Base-by-base conservation (phyloP, 2,797 vertebrate species). In the Alfaro cultratus region DNA sequence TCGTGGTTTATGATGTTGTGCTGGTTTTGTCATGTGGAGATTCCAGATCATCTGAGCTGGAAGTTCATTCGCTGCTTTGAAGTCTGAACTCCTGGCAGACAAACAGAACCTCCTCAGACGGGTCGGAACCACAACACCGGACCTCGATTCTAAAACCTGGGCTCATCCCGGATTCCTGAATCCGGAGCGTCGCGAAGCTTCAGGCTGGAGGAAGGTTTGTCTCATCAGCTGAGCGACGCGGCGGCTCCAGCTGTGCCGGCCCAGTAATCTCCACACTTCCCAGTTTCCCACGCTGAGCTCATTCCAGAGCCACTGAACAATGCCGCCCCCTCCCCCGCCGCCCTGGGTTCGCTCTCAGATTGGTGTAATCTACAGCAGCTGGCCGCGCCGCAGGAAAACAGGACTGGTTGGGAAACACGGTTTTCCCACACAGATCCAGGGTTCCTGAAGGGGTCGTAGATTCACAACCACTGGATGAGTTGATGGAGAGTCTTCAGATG, bases 361-460 rank as follows among this genome's bases (percentile, higher is more conserved):
- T 84, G 87, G 90, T 94, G 84, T 94, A 92, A 95, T 95, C 89
- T 94, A 60, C 85, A 93, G 85, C 95, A 96, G 94, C 93, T 96
- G 95, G 90, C 72, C 70, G 45, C 83, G 79, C 70, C 71, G 83
- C 80, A 84, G 80, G 60, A 81, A 78, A 43, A 75, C 41, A 55
- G 77, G 78, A 75, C 18, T 62, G 74, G 74, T 80, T 90, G 86
- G 76, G 82, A 89, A 82, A 81, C 75, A 4, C 55, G 3, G 29
- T 45, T 90, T 95, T 94, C 95, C 95, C 95, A 95, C 93, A 93
- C 90, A 43, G 80, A 79, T 60, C 83, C 80, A 53, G 83, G 74
- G 83, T 34, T 6, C 36, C 81, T 78, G 68, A 76, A 43, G 26
- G 43, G 29, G 15, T 34, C 55, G 11, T 43, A 13, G 36, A 3